Evolutionary conservation across 2,797 vertebrate species (phyloP).

Genomic region (Podarcis lilfordi): DNA sequence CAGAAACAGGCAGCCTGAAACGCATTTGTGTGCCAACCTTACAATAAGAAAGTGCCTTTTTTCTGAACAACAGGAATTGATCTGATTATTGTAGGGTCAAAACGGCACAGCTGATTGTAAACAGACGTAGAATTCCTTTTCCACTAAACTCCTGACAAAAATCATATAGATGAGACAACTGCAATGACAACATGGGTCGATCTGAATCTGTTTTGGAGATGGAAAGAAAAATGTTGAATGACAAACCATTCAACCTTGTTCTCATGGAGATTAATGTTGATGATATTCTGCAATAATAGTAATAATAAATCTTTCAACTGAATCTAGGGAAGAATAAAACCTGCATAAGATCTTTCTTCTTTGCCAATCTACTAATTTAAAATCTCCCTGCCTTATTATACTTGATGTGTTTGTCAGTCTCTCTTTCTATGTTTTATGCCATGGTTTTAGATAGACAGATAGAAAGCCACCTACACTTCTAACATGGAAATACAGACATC

Average conservation of each 20-base stretch:
- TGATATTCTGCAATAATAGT: too few relatives aligned
- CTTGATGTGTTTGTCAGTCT: too few relatives aligned
- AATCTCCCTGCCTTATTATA: too few relatives aligned
- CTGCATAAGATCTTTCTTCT: neutral
- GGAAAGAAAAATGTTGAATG: neutral
- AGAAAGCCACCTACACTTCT: too few relatives aligned
- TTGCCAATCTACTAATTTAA: too few relatives aligned
- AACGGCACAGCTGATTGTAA: slow-evolving; percentile 11
- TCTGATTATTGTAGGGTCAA: slow-evolving; percentile 1
- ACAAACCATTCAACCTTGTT: neutral
- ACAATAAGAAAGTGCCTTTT: neutral
- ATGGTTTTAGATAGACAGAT: too few relatives aligned
- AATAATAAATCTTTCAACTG: too few relatives aligned
- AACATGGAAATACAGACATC: too few relatives aligned
- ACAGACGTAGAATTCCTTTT: neutral
- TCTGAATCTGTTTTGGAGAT: neutral
- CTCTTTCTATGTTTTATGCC: too few relatives aligned
- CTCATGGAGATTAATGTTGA: neutral
- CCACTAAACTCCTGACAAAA: neutral
- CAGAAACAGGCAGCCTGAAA: neutral
- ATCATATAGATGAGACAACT: neutral
- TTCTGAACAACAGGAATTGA: slow-evolving; percentile 18
- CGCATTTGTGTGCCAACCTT: neutral
- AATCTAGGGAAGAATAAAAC: neutral
- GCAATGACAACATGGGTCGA: neutral